phyloP scores from a whole-genome alignment of 2,113 vertebrate species.

The Syrmaticus mikado region DNA sequence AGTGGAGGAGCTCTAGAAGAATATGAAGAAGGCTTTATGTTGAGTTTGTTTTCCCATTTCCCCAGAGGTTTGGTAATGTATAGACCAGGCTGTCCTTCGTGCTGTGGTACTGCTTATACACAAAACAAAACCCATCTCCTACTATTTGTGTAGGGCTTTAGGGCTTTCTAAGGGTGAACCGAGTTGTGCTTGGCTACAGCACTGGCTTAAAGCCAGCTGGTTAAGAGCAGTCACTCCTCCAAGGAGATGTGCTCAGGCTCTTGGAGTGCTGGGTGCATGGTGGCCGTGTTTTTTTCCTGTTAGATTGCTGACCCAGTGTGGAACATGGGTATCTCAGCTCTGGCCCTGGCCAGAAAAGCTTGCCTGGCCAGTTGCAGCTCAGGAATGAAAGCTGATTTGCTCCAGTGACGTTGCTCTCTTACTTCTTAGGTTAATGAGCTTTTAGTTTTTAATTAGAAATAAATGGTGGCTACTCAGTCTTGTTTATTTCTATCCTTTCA shows the following conservation, averaged over 20 bases:
- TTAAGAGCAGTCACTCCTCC: background rate
- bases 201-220: background rate
- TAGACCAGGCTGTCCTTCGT: background rate
- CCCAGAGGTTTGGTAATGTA: background rate
- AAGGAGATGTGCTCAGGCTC: rapidly evolving
- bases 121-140: background rate
- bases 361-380: conserved; percentile 8
- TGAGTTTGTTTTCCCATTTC: background rate
- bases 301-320: background rate
- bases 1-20: background rate
- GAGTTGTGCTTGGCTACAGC: background rate
- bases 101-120: background rate
- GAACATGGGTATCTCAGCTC: rapidly evolving
- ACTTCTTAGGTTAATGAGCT: conserved; percentile 34
- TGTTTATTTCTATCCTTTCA: background rate
- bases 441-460: conserved; percentile 35
- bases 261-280: background rate
- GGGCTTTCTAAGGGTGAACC: background rate
- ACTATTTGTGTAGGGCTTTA: background rate
- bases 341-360: background rate
- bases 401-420: background rate
- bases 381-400: conserved; percentile 31
- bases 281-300: background rate
- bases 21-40: background rate
- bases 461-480: background rate